Conservation (phyloP, 1,140 invertebrate genomes). For the Octopus sinensis region DNA sequence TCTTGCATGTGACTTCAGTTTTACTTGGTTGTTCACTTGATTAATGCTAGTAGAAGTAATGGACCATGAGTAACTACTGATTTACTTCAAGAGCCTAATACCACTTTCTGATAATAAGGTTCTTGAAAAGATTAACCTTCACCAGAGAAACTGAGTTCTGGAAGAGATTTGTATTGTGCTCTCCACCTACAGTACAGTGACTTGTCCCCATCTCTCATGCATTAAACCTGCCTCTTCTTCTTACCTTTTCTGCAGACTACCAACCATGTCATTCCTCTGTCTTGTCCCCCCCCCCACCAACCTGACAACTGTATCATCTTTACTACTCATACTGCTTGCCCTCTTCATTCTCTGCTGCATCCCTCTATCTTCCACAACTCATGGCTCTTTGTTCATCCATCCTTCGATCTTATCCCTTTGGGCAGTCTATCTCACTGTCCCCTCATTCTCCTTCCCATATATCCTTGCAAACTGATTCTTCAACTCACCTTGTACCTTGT, state of each 20-base stretch:
- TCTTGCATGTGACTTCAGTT: too few species aligned
- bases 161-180: too few species aligned
- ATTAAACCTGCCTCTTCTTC: background rate
- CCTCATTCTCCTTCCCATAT: background rate
- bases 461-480: background rate
- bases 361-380: background rate
- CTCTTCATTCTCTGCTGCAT: constrained; percentile 19
- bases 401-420: background rate
- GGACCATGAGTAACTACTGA: too few species aligned
- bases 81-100: too few species aligned
- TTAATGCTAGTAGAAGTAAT: too few species aligned
- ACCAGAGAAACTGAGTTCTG: too few species aligned
- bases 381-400: background rate
- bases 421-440: background rate
- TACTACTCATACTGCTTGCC: background rate
- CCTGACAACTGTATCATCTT: too few species aligned
- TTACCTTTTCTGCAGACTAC: background rate
- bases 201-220: background rate
- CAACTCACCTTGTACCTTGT: background rate
- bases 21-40: too few species aligned
- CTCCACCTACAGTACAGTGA: too few species aligned
- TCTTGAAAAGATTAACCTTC: too few species aligned
- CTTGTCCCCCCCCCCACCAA: background rate
- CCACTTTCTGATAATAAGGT: too few species aligned
- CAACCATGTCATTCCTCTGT: background rate